phyloP scores from a whole-genome alignment of 2,113 vertebrate species.

The Rhodinocichla rosea region DNA sequence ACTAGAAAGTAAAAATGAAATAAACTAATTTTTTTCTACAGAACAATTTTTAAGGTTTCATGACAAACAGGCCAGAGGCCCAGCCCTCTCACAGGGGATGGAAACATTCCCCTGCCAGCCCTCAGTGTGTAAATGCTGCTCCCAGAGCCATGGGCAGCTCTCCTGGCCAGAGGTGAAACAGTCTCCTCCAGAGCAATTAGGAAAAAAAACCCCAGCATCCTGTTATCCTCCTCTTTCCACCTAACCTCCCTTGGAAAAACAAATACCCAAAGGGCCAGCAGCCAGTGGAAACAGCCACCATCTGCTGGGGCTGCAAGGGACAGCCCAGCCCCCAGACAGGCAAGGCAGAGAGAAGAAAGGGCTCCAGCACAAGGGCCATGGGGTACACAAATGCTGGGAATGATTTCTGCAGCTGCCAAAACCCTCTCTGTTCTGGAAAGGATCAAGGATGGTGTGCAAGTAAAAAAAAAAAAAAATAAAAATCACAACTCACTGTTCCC shows the following conservation, averaged over 20 bases:
- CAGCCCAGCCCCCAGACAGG: background rate
- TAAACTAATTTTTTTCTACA: background rate
- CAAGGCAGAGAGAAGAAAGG: background rate
- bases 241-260: constrained; percentile 51
- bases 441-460: background rate
- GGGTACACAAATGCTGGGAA: background rate
- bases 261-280: constrained; percentile 40
- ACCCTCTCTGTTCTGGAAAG: background rate
- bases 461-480: background rate
- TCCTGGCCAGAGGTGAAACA: background rate
- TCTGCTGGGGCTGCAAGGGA: constrained; percentile 16
- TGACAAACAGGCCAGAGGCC: background rate
- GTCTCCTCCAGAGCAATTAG: background rate
- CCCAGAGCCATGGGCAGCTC: background rate
- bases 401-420: background rate
- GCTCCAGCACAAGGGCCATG: background rate
- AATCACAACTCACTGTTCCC: background rate
- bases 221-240: constrained; percentile 58
- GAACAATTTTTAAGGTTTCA: background rate
- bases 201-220: constrained; percentile 9
- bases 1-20: constrained; percentile 18
- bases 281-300: constrained; percentile 31
- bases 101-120: background rate
- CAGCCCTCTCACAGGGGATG: background rate
- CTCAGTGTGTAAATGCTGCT: background rate